These are phyloP conservation scores for Pituophis catenifer DNA, from an alignment of 2,113 vertebrate genomes.

Conservation along the genomic window DNA sequence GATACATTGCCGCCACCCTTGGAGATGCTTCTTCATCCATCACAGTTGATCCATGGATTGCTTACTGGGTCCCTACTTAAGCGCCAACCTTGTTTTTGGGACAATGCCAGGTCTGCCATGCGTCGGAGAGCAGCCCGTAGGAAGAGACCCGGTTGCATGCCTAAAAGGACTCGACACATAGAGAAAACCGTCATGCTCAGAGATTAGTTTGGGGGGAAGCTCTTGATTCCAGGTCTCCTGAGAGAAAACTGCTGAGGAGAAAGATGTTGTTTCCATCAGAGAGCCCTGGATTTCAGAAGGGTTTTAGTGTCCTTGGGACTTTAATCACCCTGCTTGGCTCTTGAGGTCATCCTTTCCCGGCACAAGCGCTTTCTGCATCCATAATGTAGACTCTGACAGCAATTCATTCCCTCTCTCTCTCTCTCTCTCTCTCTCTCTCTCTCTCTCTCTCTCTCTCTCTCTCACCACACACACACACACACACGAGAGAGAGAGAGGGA, in stretches of 20 bases:
- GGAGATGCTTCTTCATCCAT: neutral
- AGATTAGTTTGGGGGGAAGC: slow-evolving; percentile 30
- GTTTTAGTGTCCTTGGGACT: slow-evolving; percentile 5
- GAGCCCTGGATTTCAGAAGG: slow-evolving; percentile 14
- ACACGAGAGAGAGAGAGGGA: too few species aligned
- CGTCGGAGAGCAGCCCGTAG: too few species aligned
- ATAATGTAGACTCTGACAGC: neutral
- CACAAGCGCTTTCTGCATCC: neutral
- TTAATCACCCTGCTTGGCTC: neutral
- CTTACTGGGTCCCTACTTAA: neutral
- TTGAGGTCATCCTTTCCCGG: slow-evolving; percentile 15
- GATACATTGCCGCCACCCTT: neutral
- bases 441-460: neutral
- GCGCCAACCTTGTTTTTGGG: neutral
- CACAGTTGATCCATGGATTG: neutral
- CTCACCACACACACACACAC: too few species aligned
- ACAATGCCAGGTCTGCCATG: neutral
- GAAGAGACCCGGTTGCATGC: neutral
- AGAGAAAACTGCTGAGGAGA: slow-evolving; percentile 40
- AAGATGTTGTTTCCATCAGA: neutral
- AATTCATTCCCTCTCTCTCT: neutral
- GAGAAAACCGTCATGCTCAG: slow-evolving; percentile 42
- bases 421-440: neutral
- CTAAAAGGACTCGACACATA: neutral
- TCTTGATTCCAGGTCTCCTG: slow-evolving; percentile 24